Base-by-base conservation (phyloP, 2,888 invertebrate species). In the Pseudolycoriella hygida region DNA sequence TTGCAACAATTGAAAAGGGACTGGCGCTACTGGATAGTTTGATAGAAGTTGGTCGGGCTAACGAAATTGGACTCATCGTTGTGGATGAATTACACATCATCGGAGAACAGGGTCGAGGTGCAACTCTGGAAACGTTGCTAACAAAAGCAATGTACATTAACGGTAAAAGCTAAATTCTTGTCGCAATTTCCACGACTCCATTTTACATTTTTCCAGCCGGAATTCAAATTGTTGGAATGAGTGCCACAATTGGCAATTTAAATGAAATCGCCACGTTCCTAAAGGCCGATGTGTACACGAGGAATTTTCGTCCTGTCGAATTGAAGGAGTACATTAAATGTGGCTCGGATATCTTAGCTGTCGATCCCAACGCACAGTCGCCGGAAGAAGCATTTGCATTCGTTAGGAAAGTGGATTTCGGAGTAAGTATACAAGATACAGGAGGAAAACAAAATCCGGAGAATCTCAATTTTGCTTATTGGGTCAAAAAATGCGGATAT, bases 1-100 rank as follows among this genome's bases (percentile, higher is more conserved):
- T 97, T 39, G 89, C 89, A 2, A 97, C 97, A 0, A 92, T 96
- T 50, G 97, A 98, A 66, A 96, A 96, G 63, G 92, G 86, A 3
- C 71, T 86, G 42, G 80, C 84, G 6, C 64, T 98, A 3, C 64
- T 94, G 15, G 81, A 90, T 58, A 86, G 85, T 60, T 68, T 97
- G 19, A 79, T 92, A 50, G 90, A 93, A 57, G 64, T 71, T 25
- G 69, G 74, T 11, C 69, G 90, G 48, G 66, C 89, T 10, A 67
- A 77, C 38, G 83, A 83, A 61, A 67, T 93, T 43, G 90, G 92
- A 1, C 66, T 94, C 37, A 69, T 80, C 50, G 77, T 80, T 53
- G 74, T 96, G 1, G 97, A 97, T 67, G 97, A 97, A 62, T 61
- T 89, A 42, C 97, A 97, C 70, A 74, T 97, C 59, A 72, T 97